Evolutionary conservation across 2,888 invertebrate species (phyloP).

Genomic region (Scrobipalpa costella): DNA sequence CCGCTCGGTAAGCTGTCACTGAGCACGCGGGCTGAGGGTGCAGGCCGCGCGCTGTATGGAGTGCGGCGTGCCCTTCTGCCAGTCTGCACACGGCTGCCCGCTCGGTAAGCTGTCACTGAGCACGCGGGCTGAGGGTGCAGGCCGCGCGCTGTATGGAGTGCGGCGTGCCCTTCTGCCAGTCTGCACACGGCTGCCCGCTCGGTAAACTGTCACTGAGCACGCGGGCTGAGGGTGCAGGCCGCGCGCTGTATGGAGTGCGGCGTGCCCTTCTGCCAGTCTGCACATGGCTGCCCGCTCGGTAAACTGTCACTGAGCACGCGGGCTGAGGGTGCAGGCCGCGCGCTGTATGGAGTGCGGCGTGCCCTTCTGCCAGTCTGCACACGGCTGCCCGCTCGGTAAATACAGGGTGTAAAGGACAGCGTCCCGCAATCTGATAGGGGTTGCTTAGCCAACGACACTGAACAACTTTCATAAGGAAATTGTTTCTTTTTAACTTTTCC

Average conservation of each 20-base stretch:
- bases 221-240: too few species aligned
- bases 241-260: constrained; percentile 99
- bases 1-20: background rate
- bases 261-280: constrained; percentile 89
- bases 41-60: constrained; percentile 99
- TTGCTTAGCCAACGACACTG: too few species aligned
- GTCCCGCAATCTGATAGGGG: too few species aligned
- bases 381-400: constrained; percentile 23
- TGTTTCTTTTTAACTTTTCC: too few species aligned
- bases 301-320: too few species aligned
- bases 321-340: constrained; percentile 96
- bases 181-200: constrained; percentile 53
- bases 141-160: constrained; percentile 99
- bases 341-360: constrained; percentile 99
- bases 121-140: too few species aligned
- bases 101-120: too few species aligned
- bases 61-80: constrained; percentile 93
- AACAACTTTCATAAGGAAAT: too few species aligned
- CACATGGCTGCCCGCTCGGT: constrained; percentile 25
- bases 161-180: constrained; percentile 92
- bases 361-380: constrained; percentile 87
- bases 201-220: too few species aligned
- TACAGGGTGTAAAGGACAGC: too few species aligned
- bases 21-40: too few species aligned
- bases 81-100: constrained; percentile 76